phyloP scores from a whole-genome alignment of 2,888 invertebrate species.

The Caenorhabditis uteleia region DNA sequence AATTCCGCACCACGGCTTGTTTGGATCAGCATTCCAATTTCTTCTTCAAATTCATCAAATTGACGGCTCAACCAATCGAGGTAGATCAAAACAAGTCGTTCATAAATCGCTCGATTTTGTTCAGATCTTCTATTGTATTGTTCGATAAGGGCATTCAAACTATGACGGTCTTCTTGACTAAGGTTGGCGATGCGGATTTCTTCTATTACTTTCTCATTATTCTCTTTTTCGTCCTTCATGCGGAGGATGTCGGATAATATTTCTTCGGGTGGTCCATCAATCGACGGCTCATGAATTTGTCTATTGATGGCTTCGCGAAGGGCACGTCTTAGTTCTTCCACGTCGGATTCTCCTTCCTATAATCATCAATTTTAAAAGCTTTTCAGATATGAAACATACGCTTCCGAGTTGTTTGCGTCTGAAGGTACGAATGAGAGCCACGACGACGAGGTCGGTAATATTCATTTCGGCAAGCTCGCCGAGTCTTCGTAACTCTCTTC shows the following conservation, averaged over 20 bases:
- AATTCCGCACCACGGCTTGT: slow-evolving; percentile 41
- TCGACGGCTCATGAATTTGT: slow-evolving; percentile 12
- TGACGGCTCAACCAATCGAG: slow-evolving; percentile 44
- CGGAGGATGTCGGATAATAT: slow-evolving; percentile 41
- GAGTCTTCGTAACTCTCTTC: slow-evolving; percentile 48
- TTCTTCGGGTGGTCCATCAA: slow-evolving; percentile 23
- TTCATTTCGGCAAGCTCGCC: slow-evolving; percentile 59
- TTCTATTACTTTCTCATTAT: slow-evolving; percentile 44
- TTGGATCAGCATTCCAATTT: slow-evolving; percentile 45
- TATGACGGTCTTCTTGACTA: slow-evolving; percentile 31
- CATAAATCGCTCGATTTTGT: slow-evolving; percentile 21
- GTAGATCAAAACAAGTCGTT: slow-evolving; percentile 34
- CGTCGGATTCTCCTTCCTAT: slow-evolving; percentile 45
- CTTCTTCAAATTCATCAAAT: slow-evolving; percentile 45
- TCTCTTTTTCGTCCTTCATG: slow-evolving; percentile 44
- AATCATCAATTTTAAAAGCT: slow-evolving; percentile 1
- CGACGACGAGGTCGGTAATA: slow-evolving; percentile 53
- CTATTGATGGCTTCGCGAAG: slow-evolving; percentile 31
- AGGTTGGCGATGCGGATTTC: slow-evolving; percentile 43
- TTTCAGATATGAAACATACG: slow-evolving; percentile 27
- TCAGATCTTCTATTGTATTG: slow-evolving; percentile 24
- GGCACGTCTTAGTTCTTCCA: slow-evolving; percentile 41
- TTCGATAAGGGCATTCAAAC: slow-evolving; percentile 30
- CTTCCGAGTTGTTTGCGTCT: slow-evolving; percentile 54
- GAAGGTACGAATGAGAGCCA: slow-evolving; percentile 43